Base-by-base conservation (phyloP, 2,888 invertebrate genomes). In the Stenichneumon culpator region DNA sequence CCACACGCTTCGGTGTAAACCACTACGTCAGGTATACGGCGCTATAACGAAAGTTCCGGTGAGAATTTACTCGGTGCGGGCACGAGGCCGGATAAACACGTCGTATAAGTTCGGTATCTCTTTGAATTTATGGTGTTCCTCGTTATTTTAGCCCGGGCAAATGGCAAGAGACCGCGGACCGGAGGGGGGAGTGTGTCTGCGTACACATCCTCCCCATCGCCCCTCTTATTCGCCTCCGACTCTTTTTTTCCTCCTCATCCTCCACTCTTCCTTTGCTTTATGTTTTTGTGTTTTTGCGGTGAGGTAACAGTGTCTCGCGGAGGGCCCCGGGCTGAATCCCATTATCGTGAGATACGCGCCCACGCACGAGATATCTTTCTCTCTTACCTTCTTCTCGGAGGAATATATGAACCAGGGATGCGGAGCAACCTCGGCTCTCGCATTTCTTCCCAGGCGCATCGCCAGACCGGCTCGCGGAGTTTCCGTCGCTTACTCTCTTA, bases 61-160 rank as follows among this genome's bases (percentile, higher is more conserved):
- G 85, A 77, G 79, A 86, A 86, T 82, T 86, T 82, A 86, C 82
- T 86, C 73, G 77, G 82, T 82, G 79, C 72, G 77, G 68, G 77
- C 82, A 73, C 77, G 68, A 72, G 77, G 72, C 85, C 82, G 85
- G 79, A 86, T 86, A 86, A 86, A 86, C 85, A 86, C 79, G 85
- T 86, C 85, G 85, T 85, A 82, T 82, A 82, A 85, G 82, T 83
- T 86, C 80, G 82, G 82, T 86, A 86, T 86, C 80, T 82, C 47
- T 47, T 77, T 47, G 67, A 82, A 86, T 86, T 86, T 86, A 86
- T 86, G 77, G 80, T 63, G 57, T 63, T 83, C 77, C 80, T 82
- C 77, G 82, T 86, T 86, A 80, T 83, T 86, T 80, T 69, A 78
- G 80, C 82, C 60, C 28, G 47, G 25, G 79, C 82, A 80, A 86